Base-by-base conservation (phyloP, 30 jellyfish, hydroid and myxozoan genomes). In the Mastigias papua region DNA sequence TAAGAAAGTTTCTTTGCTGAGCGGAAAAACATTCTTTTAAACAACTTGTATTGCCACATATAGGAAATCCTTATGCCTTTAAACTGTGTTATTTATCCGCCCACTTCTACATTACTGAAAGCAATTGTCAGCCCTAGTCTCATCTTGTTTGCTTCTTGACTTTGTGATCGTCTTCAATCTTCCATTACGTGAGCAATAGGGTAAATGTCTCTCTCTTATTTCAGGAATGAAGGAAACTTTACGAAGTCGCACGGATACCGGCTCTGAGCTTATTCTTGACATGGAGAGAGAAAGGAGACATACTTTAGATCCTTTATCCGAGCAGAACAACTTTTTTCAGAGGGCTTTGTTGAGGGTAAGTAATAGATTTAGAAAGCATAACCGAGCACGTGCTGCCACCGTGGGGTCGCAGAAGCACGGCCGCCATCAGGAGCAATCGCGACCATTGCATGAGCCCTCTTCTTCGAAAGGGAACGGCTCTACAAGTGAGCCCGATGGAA, bases 341-440 rank as follows among this genome's bases (percentile, higher is more conserved):
- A 72, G 98, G n/a, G 86, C 89, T 29, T 57, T 93, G 49, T 74
- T 93, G 27, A 89, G 98, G 1, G 96, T 93, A 37, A 93, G 98
- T 70, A 88, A 86, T 60, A 97, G 97, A 27, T 67, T 93, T 81
- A 57, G 93, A 37, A 77, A 74, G 62, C 80, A 73, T 60, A 68
- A 67, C 34, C 91, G 93, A 21, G 79, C 63, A 22, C 87, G 96
- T 33, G 78, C 93, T n/a, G 87, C 87, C 17, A 70, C 93, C 19
- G 33, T 57, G 37, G 71, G 73, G 51, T 30, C 78, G 32, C 76
- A 71, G 4, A 63, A 35, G 27, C 33, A 60, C 21, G 22, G 46
- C 25, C 87, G 87, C 29, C 84, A 84, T 33, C 84, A 84, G 57
- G 66, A 25, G 74, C 81, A 51, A 1, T n/a, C 61, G 75, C 33